These are phyloP conservation scores for Agrotis exclamationis DNA, from an alignment of 2,888 invertebrate genomes.

Conservation along the genomic window DNA sequence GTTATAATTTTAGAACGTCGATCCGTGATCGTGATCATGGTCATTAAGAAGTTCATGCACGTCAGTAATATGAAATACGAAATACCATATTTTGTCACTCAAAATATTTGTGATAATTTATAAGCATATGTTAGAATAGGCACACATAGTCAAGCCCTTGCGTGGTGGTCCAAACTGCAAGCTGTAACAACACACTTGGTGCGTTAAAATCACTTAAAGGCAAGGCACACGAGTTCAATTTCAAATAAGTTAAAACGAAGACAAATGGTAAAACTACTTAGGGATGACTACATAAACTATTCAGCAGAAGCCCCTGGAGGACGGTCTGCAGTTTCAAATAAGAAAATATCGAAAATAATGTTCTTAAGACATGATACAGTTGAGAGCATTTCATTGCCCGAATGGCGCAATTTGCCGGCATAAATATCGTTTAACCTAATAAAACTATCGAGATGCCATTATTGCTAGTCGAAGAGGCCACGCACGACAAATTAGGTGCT, in stretches of 20 bases:
- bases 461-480: conserved; percentile 65
- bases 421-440: conserved; percentile 26
- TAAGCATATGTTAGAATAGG: too few relatives aligned
- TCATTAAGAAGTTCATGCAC: background rate
- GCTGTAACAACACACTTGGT: conserved; percentile 50
- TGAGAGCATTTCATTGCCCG: background rate
- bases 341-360: background rate
- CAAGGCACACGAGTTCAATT: conserved; percentile 25
- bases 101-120: conserved; percentile 1
- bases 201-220: conserved; percentile 43
- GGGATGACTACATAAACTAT: background rate
- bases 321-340: background rate
- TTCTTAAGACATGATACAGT: background rate
- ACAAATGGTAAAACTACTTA: background rate
- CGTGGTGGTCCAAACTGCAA: conserved; percentile 35
- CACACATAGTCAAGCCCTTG: conserved; percentile 16
- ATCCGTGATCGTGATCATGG: conserved; percentile 9
- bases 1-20: background rate
- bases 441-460: conserved; percentile 45
- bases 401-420: conserved; percentile 4
- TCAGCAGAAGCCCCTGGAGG: background rate
- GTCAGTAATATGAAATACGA: background rate
- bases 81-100: background rate
- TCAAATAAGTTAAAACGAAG: background rate
- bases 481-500: conserved; percentile 71